Base-by-base conservation (phyloP, 2,888 invertebrate genomes). In the Eudemis profundana region DNA sequence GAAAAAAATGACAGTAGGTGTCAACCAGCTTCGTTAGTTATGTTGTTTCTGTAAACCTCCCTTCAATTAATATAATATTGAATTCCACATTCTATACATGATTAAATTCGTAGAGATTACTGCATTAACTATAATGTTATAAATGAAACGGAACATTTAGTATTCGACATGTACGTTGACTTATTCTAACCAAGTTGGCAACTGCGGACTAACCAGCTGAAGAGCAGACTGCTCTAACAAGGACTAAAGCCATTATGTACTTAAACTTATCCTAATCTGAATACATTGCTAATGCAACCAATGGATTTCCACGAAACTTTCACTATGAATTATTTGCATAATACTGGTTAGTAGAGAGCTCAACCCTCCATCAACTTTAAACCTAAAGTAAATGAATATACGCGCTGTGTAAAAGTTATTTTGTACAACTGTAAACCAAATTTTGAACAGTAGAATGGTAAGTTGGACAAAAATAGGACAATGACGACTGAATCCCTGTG, bases 271-370 rank as follows among this genome's bases (percentile, higher is more conserved):
- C 15, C 27, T 54, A 54, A 54, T 54, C 54, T 29, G 29, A 44
- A 44, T 33, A 44, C 44, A 7, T 54, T 40, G 40, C 38, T 54
- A 54, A 56, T 29, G 56, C 54, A 29, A 12, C 42, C 42, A 42
- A n/a, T n/a, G 54, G 54, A 56, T 27, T 40, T 56, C 17, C 42
- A 42, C 19, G 54, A 56, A 56, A 56, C 56, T 56, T 44, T 56
- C 42, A 56, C 42, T 17, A 29, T 42, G 56, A 56, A 56, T 44
- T 44, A 56, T 56, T 44, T 17, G 40, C 27, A 19, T 44, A 29
- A 56, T 56, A n/a, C 29, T 17, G 17, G 42, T 44, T 56, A 27
- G 17, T 27, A 12, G 7, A 27, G 42, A 12, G 44, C 27, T 42
- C 27, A 12, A 29, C 27, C 42, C 42, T 42, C 29, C 2, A 54